Base-by-base conservation (phyloP, 2,797 vertebrate genomes). In the Pangasius djambal region DNA sequence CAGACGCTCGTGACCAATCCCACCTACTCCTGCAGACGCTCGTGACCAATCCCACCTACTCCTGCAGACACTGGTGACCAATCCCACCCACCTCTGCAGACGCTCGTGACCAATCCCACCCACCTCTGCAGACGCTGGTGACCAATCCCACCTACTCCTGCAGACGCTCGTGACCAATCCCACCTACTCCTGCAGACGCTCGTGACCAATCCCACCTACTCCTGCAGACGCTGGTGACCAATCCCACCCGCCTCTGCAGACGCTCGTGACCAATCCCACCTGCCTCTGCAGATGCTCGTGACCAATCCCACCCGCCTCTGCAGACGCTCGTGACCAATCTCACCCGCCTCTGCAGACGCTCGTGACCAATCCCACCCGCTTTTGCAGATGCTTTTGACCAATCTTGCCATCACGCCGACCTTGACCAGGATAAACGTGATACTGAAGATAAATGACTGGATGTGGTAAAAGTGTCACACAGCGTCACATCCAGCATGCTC, bases 321-420 rank as follows among this genome's bases (percentile, higher is more conserved):
- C 25, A 61, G 59, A 61, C 59, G 25, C 59, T 1, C 0, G 4
- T 59, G 22, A 61, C 59, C 22, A 25, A 25, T 63, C 63, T 3
- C 3, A 0, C 9, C 25, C 1, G 3, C 10, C n/a, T 2, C 3
- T n/a, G 10, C 28, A 65, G 28, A 65, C 25, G n/a, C 18, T 1
- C 5, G 20, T 59, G 28, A n/a, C 63, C 6, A 61, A 28, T 63
- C 61, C 25, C 7, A 3, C 8, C 22, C 1, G 3, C 61, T 63
- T 2, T 8, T n/a, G 3, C 63, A 12, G 12, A 67, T 4, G 4
- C 63, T 4, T 44, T 59, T 59, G 28, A n/a, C 10, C n/a, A n/a
- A n/a, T 67, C 63, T 28, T 65, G 10, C 63, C 10, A 67, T 0
- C 63, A 67, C 28, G 13, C 28, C 12, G 28, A n/a, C 63, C 63